phyloP scores from a whole-genome alignment of 2,113 vertebrate species.

The Pangasianodon hypophthalmus region DNA sequence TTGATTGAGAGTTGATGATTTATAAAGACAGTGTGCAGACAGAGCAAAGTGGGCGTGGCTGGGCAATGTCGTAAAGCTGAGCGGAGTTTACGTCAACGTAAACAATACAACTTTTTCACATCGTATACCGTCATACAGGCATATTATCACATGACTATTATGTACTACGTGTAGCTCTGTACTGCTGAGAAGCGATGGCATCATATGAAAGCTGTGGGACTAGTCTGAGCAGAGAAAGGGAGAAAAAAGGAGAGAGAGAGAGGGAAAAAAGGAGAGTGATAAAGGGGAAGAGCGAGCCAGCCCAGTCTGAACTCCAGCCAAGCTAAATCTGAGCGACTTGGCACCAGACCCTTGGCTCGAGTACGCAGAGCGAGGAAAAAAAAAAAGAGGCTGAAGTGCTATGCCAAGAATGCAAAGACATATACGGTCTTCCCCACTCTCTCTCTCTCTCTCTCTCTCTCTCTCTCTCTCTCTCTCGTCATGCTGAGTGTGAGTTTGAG shows the following conservation, averaged over 20 bases:
- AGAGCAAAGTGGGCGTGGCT: not conserved
- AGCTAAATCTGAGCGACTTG: conserved; percentile 73
- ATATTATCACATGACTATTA: not conserved
- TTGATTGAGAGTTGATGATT: not conserved
- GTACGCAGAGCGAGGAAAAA: conserved; percentile 51
- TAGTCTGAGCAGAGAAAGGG: conserved; percentile 10
- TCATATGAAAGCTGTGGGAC: conserved; percentile 27
- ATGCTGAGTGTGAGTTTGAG: conserved; percentile 26
- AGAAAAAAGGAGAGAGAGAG: conserved; percentile 46
- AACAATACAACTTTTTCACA: not conserved
- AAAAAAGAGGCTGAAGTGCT: conserved; percentile 64
- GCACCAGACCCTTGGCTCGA: conserved; percentile 71
- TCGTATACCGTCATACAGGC: not conserved
- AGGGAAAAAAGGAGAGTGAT: conserved; percentile 16
- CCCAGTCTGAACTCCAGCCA: conserved; percentile 70
- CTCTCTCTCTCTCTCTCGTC: not conserved
- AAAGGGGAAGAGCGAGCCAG: conserved; percentile 55
- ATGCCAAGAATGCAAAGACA: conserved; percentile 78
- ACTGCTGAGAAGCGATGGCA: not conserved
- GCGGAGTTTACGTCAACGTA: not conserved
- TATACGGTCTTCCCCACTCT: conserved; percentile 66
- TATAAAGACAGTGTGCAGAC: not conserved
- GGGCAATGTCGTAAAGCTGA: not conserved
- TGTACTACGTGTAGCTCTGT: not conserved
- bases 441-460: conserved; percentile 45